These are phyloP conservation scores for Drosophila ananassae DNA, from an alignment of 1,140 invertebrate species.

Conservation along the genomic window DNA sequence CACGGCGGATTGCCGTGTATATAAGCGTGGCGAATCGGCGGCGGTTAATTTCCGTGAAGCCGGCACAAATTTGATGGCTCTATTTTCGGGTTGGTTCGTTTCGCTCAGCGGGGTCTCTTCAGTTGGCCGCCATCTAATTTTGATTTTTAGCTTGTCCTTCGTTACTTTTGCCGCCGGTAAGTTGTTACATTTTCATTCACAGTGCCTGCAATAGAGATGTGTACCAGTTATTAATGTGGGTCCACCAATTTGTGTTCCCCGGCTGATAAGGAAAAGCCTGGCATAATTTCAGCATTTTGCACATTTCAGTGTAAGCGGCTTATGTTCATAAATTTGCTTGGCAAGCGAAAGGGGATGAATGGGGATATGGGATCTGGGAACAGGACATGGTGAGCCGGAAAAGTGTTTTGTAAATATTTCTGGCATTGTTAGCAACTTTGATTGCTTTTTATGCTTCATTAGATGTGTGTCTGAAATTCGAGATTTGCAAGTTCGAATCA, in stretches of 20 bases:
- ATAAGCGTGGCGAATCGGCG: slow-evolving; percentile 70
- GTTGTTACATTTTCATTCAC: slow-evolving; percentile 58
- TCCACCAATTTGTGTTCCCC: slow-evolving; percentile 57
- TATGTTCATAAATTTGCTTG: slow-evolving; percentile 72
- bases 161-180: slow-evolving; percentile 8
- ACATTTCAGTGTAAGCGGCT: slow-evolving; percentile 70
- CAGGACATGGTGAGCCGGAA: slow-evolving; percentile 12
- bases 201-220: slow-evolving; percentile 64
- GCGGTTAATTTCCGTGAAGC: slow-evolving; percentile 62
- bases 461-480: slow-evolving; percentile 12
- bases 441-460: slow-evolving; percentile 51
- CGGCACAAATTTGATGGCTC: slow-evolving; percentile 69
- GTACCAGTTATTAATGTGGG: slow-evolving; percentile 60
- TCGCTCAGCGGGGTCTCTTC: slow-evolving; percentile 26
- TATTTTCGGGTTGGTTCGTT: slow-evolving; percentile 67
- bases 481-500: background rate
- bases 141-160: slow-evolving; percentile 22
- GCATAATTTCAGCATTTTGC: slow-evolving; percentile 67
- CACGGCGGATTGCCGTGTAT: slow-evolving; percentile 65
- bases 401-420: slow-evolving; percentile 45
- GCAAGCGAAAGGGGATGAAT: background rate
- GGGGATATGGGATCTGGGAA: background rate
- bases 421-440: slow-evolving; percentile 37
- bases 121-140: slow-evolving; percentile 59
- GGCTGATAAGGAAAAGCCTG: slow-evolving; percentile 62